Evolutionary conservation across 2,888 invertebrate species (phyloP), one percentile per base, ranked within the genome.

Genomic region (Cataglyphis livida): DNA sequence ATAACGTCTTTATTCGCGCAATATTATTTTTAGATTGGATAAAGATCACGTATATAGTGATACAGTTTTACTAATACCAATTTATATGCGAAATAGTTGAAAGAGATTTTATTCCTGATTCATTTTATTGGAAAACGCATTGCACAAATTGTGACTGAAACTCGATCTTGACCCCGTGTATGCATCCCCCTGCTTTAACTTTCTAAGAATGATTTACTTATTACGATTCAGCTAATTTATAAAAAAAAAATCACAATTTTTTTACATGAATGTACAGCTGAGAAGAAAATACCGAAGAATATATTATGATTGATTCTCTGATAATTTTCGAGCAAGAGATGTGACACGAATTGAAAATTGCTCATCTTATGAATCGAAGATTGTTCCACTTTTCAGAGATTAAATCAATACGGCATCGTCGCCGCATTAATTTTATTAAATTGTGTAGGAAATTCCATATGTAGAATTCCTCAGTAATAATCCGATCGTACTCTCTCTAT

Each of bases 151-250:
- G 35, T 15, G 3, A 4, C 4, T 51, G 51, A 25, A 65, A 54
- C 38, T 54, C 12, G 51, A 75, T 18, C 51, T 54, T 76, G 54
- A 66, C 65, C 65, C 65, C 75, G 21, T 54, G 54, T 15, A 65
- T 25, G 54, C 25, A 51, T 25, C 25, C 54, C 18, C 15, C 38
- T 54, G 65, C 76, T 62, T 48, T 48, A 32, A 48, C 21, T 64
- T 48, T 12, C 38, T 28, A 65, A 62, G 4, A 64, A 3, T 38
- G 21, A 38, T 64, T 64, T 12, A 21, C 25, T 75, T 51, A 51
- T 25, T 25, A 65, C 35, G 21, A 38, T 25, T 38, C 25, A 21
- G 35, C 28, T 10, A 38, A 66, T 0, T 76, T 12, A 28, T 64
- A 38, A 25, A 54, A 54, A 35, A 57, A 76, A 25, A 32, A 6